These are phyloP conservation scores for Pampusana beccarii DNA, from an alignment of 2,113 vertebrate genomes.

Conservation along the genomic window DNA sequence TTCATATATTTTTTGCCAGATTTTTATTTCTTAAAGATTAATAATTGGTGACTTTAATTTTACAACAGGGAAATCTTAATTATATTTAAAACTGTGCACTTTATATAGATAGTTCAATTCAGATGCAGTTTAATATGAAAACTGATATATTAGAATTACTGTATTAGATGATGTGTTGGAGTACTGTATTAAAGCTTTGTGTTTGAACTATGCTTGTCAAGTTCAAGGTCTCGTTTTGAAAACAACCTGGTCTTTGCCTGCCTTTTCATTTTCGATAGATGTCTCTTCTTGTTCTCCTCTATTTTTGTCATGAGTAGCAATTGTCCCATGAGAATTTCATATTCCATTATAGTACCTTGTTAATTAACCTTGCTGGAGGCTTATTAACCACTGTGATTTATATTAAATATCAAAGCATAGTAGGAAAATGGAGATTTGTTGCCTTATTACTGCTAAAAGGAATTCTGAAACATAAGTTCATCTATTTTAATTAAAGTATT, in stretches of 20 bases:
- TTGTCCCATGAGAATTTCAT: not conserved
- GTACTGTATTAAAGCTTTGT: not conserved
- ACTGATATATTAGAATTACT: not conserved
- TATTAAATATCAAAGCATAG: constrained; percentile 28
- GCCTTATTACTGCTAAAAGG: constrained; percentile 9
- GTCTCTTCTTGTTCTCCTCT: not conserved
- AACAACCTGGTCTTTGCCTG: not conserved
- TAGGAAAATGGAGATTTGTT: constrained; percentile 4
- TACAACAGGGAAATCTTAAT: not conserved
- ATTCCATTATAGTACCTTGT: constrained; percentile 17
- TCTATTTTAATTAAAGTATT: constrained; percentile 41
- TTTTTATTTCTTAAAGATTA: not conserved
- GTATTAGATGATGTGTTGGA: not conserved
- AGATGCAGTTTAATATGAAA: not conserved
- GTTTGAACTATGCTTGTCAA: not conserved
- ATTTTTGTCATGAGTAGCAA: not conserved
- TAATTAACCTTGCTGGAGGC: constrained; percentile 49
- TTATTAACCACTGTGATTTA: constrained; percentile 34
- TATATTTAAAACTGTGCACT: not conserved
- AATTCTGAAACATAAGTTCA: not conserved
- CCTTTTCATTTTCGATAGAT: not conserved
- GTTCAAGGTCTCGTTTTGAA: not conserved
- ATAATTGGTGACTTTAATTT: not conserved
- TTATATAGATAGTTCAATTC: not conserved
- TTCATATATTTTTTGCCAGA: not conserved